Evolutionary conservation across 2,113 vertebrate species (phyloP), one percentile per base, ranked within the genome.

Genomic region (Syngnathus scovelli): DNA sequence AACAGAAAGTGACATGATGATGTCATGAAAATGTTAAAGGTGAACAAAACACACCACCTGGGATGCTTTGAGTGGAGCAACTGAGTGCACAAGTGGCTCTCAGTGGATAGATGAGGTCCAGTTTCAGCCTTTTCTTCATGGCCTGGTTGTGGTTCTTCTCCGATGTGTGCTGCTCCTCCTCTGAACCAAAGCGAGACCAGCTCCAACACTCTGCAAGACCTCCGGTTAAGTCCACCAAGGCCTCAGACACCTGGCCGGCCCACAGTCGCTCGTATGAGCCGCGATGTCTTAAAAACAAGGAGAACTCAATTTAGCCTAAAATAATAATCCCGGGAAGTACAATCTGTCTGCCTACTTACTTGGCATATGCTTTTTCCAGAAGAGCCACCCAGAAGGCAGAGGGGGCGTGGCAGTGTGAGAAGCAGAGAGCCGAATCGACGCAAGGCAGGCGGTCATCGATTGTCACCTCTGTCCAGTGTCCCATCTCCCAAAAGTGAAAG

Each of bases 351-450:
- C 16, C 18, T 60, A 89, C 94, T 43, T 87, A 98, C 97, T 99
- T 99, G 56, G 97, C 97, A 38, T 95, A 98, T n/a, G 93, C 97
- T 82, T 99, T 99, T 87, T 99, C 97, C 88, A 99, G 64, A 0
- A 99, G 79, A 0, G 96, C 92, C 21, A 98, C 92, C 97, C 97
- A 99, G 84, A 98, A 98, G 39, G 92, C 92, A 66, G 87, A 86
- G 37, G 94, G 91, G 18, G 88, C 90, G 74, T 93, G 93, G 85
- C 96, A 98, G 38, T 90, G 91, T 71, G 97, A 98, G 85, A 99
- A 98, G 83, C 97, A 98, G 61, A 93, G 95, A 69, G 90, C 87
- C 49, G 91, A 90, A n/a, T 91, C 90, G 7, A 98, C 83, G 71
- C 97, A 99, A 61, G 97, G 97, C 68, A 99, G 88, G 0, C 91